Base-by-base conservation (phyloP, 1,140 invertebrate genomes). In the Atta cephalotes region DNA sequence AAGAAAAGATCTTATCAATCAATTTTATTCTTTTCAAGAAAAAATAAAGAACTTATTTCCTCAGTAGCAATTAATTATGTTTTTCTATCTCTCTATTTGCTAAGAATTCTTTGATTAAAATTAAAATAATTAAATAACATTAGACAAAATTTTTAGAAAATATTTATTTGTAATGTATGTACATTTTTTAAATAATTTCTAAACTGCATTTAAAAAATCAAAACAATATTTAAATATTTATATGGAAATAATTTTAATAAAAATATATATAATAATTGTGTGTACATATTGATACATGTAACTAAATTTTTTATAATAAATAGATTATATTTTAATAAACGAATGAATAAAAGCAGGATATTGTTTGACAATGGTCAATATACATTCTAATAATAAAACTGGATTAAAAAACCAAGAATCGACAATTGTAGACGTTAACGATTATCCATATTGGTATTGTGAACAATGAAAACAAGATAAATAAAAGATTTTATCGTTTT, bases 401-500 rank as follows among this genome's bases (percentile, higher is more conserved):
- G 66, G 68, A 71, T 81, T 58, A 71, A 81, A 81, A 81, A 81
- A n/a, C 21, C 16, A 39, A 18, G 16, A 2, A 6, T 18, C 51
- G 31, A 28, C 16, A 49, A 49, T 70, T 45, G 65, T 58, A 39
- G 14, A 25, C 21, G 51, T 58, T 14, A 58, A 45, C 16, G 35
- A 7, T 0, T 4, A 35, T 56, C 21, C 10, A 53, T 68, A 79
- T 16, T 14, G 35, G 4, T 56, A 70, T 81, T 3, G 18, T 2
- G 14, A 58, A 81, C 31, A 70, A 56, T 39, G 16, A 70, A 2
- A 56, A 39, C 18, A 21, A 18, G 9, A 70, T 16, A 51, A 56
- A 68, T 51, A 9, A 53, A 53, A 25, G 31, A 80, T 68, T 71
- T 81, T 39, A 58, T 78, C 76, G 60, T 56, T 81, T n/a, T 76